Percentiles rank a stretch among this genome's conserved stretches.
Evolutionary conservation across 2,113 vertebrate genomes (phyloP).

Genomic region (Otolemur garnettii): DNA sequence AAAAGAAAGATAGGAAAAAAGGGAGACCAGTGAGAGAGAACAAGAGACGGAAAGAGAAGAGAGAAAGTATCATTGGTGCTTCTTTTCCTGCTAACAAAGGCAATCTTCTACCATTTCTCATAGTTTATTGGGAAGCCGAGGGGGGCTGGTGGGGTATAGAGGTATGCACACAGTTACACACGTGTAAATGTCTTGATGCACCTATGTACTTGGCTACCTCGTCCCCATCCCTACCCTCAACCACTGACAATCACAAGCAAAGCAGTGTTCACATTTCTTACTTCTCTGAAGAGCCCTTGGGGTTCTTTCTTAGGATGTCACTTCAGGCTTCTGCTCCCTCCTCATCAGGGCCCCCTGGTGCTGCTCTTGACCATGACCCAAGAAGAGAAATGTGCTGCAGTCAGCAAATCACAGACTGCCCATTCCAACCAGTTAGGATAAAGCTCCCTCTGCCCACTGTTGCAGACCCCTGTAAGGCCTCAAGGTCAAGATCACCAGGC

Average conservation of each 20-base stretch:
- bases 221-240: neutral
- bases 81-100: neutral
- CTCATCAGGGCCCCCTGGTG: neutral
- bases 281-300: neutral
- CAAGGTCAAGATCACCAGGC: neutral
- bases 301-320: neutral
- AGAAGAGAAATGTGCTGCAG: slow-evolving; percentile 54
- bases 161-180: neutral
- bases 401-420: slow-evolving; percentile 8
- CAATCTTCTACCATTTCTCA: neutral
- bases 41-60: neutral
- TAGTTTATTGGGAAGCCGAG: neutral
- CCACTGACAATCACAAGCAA: neutral
- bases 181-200: neutral
- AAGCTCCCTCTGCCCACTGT: neutral
- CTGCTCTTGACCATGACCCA: slow-evolving; percentile 15
- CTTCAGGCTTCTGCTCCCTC: neutral
- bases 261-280: neutral
- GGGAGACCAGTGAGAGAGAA: neutral
- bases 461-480: neutral
- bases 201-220: neutral
- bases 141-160: neutral
- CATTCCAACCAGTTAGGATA: neutral
- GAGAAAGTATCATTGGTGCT: neutral
- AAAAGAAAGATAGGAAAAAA: neutral